phyloP scores from a whole-genome alignment of 2,113 vertebrate genomes.

The Corydoras sp. region DNA sequence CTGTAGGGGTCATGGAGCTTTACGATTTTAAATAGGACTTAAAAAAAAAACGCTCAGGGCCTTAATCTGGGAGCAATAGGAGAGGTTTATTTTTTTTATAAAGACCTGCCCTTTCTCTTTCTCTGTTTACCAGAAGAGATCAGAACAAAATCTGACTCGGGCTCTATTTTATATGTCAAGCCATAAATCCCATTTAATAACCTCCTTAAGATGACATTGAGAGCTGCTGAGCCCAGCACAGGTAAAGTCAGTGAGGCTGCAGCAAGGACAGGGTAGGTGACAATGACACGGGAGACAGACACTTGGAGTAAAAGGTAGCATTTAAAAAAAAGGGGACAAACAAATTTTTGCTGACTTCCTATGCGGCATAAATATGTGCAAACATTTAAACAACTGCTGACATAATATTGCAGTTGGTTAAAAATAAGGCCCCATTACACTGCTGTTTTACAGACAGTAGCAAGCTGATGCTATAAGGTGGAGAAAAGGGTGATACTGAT shows the following conservation, averaged over 20 bases:
- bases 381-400: constrained; percentile 11
- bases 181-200: constrained; percentile 61
- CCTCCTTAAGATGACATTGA: constrained; percentile 58
- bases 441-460: constrained; percentile 4
- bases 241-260: constrained; percentile 9
- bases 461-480: background rate
- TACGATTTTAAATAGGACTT: constrained; percentile 39
- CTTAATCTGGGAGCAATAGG: constrained; percentile 58
- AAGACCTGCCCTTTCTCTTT: constrained; percentile 30
- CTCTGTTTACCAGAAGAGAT: constrained; percentile 46
- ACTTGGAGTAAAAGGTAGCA: constrained; percentile 8
- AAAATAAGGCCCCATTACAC: background rate
- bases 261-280: background rate
- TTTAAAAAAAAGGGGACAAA: constrained; percentile 8
- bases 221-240: constrained; percentile 22
- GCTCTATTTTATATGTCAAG: constrained; percentile 58
- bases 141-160: constrained; percentile 45
- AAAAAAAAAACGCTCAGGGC: constrained; percentile 52
- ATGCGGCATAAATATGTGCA: constrained; percentile 18
- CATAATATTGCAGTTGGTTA: constrained; percentile 26
- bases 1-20: constrained; percentile 31
- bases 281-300: background rate
- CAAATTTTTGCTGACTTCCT: constrained; percentile 4
- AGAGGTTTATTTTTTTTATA: constrained; percentile 50
- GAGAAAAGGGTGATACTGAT: constrained; percentile 15